phyloP scores from a whole-genome alignment of 2,797 vertebrate species.

The Bradypus variegatus region DNA sequence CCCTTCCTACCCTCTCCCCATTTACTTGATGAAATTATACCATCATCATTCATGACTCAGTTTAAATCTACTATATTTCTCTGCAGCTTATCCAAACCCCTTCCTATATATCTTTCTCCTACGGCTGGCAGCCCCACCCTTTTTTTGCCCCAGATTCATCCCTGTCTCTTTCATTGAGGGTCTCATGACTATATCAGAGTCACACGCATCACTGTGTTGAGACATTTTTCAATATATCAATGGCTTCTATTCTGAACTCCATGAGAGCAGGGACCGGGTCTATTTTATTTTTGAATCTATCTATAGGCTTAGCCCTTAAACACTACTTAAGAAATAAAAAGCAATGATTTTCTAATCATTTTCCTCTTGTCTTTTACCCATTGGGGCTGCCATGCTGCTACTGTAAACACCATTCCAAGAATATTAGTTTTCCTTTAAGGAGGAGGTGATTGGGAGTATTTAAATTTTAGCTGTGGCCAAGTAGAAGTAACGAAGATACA shows the following conservation, averaged over 20 bases:
- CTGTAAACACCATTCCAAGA: not conserved
- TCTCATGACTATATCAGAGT: not conserved
- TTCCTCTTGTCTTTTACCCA: not conserved
- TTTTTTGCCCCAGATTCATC: not conserved
- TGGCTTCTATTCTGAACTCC: not conserved
- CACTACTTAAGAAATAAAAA: not conserved
- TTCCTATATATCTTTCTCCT: not conserved
- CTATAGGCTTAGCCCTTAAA: not conserved
- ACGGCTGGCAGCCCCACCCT: not conserved
- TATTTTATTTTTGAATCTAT: not conserved
- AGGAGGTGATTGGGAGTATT: not conserved
- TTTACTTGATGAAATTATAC: not conserved
- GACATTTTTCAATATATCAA: not conserved
- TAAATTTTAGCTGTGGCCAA: not conserved
- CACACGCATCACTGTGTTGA: not conserved
- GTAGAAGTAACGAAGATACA: not conserved
- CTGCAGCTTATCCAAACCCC: not conserved
- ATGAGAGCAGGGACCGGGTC: not conserved
- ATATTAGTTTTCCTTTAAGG: slow-evolving; percentile 23
- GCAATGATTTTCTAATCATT: not conserved
- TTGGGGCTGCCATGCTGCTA: not conserved
- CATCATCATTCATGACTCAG: not conserved
- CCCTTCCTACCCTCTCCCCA: too few species aligned
- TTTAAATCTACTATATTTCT: not conserved
- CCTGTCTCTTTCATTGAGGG: not conserved